Conservation (phyloP, 2,888 invertebrate species). For the Chrysolina haemoptera region DNA sequence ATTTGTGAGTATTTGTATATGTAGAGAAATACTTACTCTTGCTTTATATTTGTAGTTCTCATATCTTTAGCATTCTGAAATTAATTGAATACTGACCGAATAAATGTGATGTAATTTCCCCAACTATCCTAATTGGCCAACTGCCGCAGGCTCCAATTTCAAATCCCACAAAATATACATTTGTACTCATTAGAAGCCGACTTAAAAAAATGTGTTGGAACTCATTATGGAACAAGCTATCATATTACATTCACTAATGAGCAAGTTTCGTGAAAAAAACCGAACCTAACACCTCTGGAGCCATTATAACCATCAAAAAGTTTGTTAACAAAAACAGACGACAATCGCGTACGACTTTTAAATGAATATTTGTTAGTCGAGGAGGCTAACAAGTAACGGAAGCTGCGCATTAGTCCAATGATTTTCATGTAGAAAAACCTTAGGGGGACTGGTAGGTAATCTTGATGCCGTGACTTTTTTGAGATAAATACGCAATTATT, state of each 20-base stretch:
- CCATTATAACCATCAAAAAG: constrained; percentile 18
- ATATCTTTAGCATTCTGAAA: too few relatives aligned
- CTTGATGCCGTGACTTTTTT: constrained; percentile 20
- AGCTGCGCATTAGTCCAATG: constrained; percentile 62
- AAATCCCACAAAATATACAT: neutral
- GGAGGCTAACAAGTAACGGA: constrained; percentile 59
- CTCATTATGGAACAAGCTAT: constrained; percentile 24
- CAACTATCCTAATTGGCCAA: neutral
- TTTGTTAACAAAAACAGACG: constrained; percentile 15
- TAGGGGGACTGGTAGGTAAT: constrained; percentile 41
- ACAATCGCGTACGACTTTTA: constrained; percentile 9
- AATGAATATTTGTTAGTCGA: constrained; percentile 15
- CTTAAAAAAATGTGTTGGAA: constrained; percentile 18
- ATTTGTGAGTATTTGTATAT: too few relatives aligned
- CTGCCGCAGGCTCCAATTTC: neutral
- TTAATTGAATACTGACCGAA: too few relatives aligned
- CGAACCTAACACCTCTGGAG: constrained; percentile 17
- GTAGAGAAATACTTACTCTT: too few relatives aligned
- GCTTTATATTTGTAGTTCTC: too few relatives aligned
- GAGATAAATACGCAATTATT: constrained; percentile 29
- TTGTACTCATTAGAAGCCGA: constrained; percentile 1
- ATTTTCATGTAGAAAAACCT: constrained; percentile 60
- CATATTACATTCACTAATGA: constrained; percentile 23
- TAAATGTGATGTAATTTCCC: neutral
- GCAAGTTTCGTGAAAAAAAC: constrained; percentile 20